Evolutionary conservation across 2,113 vertebrate genomes (phyloP), one percentile per base, ranked within the genome.

Genomic region (Maccullochella peelii): DNA sequence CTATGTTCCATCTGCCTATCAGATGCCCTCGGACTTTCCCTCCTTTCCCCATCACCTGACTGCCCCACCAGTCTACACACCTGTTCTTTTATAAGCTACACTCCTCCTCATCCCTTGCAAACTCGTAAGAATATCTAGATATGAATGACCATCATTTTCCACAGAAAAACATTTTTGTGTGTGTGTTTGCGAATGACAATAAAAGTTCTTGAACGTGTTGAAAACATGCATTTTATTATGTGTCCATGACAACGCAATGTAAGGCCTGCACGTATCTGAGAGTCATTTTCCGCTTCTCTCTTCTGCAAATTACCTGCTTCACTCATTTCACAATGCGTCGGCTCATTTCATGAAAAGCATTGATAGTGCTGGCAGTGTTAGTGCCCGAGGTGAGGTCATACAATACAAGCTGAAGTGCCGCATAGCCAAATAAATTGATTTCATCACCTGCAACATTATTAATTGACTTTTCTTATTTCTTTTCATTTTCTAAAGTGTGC

Each of bases 381-480:
- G 50, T 21, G 72, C 67, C 59, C 1, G 20, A 42, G 66, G 40
- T 57, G 33, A 67, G 42, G 67, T 72, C 67, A n/a, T 44, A 14
- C n/a, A 30, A 21, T 61, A 40, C 1, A 7, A n/a, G 80, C 72
- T 40, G 23, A 30, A 62, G 20, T 6, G 7, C 54, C 9, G 23
- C 8, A 27, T 3, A 5, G 16, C n/a, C 8, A 40, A 40, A 80
- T 49, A 1, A 49, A 72, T 67, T 73, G 8, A 55, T 50, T 80
- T 62, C 27, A 57, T 16, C 65, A 36, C 38, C 38, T 70, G 62
- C 57, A 63, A 49, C 65, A 63, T 70, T 38, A 44, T 68, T 79
- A 54, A 44, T 38, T 33, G 14, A 50, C 25, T 63, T 55, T 54
- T 65, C 49, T 23, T 16, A 9, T 57, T 71, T 33, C 30, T 25